These are phyloP conservation scores for Physocephala rufipes DNA, from an alignment of 2,888 invertebrate species.

Conservation along the genomic window DNA sequence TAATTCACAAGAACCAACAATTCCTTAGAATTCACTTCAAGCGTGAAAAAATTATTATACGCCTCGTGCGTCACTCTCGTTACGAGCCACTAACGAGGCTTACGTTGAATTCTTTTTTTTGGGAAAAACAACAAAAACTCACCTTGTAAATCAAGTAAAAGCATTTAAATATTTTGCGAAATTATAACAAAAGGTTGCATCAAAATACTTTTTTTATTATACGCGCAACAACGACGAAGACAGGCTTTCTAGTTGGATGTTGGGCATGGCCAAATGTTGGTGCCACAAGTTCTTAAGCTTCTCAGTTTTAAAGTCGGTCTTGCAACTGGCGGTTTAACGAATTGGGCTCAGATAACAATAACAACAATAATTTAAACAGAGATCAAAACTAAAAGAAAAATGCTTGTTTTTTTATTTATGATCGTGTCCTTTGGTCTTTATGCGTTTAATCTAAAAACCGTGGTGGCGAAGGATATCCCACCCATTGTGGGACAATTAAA, in stretches of 20 bases:
- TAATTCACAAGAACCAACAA: neutral
- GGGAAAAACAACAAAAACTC: no score
- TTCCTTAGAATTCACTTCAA: no score
- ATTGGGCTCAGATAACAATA: neutral
- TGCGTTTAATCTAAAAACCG: neutral
- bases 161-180: no score
- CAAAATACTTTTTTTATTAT: no score
- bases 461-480: slow-evolving; percentile 32
- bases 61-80: no score
- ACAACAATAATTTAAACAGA: neutral
- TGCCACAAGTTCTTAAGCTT: neutral
- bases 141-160: no score
- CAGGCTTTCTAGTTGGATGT: no score
- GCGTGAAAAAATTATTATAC: no score
- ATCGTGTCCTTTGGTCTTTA: slow-evolving; percentile 42
- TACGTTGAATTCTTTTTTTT: no score
- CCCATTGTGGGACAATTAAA: slow-evolving; percentile 48
- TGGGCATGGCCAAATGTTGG: neutral
- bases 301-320: neutral
- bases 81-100: no score
- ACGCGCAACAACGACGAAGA: no score
- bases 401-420: slow-evolving; percentile 24
- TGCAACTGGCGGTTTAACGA: neutral
- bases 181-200: no score
- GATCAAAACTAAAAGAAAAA: slow-evolving; percentile 2